Evolutionary conservation across 2,113 vertebrate species (phyloP).

Genomic region (Cochlearius cochlearius): DNA sequence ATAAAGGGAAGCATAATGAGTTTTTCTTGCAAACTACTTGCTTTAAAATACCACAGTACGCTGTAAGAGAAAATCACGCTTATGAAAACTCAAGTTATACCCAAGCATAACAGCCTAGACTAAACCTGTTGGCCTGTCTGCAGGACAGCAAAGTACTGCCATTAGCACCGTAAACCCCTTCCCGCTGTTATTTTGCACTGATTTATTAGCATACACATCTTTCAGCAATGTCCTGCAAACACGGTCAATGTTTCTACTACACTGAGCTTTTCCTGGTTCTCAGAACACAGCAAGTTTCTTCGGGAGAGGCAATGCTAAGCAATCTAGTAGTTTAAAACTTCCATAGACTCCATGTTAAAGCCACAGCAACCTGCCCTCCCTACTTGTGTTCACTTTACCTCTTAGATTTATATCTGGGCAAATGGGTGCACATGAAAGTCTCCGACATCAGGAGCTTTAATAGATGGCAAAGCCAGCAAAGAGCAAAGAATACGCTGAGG

Average conservation of each 20-base stretch:
- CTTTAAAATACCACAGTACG: background rate
- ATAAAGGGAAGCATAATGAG: background rate
- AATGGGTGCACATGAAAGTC: background rate
- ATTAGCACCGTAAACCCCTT: background rate
- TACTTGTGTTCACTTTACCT: background rate
- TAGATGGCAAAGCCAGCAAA: background rate
- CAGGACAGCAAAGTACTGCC: background rate
- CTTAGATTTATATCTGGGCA: background rate
- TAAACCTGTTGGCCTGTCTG: background rate
- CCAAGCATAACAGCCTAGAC: background rate
- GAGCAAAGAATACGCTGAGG: background rate
- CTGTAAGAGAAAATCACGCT: background rate
- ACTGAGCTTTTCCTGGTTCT: background rate
- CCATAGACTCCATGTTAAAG: background rate
- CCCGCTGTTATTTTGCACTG: background rate
- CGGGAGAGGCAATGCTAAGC: background rate
- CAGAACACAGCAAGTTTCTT: background rate
- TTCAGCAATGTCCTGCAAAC: background rate
- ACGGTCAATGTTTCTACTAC: background rate
- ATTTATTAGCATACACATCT: background rate
- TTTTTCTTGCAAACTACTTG: background rate
- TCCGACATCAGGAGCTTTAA: background rate
- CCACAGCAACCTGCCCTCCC: background rate
- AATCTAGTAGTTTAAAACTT: background rate
- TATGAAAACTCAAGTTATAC: background rate